Conservation (phyloP, 2,797 vertebrate genomes). For the Pitangus sulphuratus region DNA sequence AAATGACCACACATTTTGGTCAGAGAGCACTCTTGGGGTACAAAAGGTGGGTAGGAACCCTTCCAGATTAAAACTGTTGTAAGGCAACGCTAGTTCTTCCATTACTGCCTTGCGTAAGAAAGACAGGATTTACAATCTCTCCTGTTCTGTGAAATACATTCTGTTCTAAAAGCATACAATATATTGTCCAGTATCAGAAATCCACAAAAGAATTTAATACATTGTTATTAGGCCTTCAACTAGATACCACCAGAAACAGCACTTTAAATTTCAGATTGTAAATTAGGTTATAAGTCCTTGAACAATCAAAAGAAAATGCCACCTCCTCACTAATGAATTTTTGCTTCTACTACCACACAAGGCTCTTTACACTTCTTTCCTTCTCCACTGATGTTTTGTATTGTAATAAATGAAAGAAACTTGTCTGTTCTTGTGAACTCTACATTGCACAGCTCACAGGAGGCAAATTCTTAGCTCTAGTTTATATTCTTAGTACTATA, state of each 20-base stretch:
- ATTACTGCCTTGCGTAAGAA: background rate
- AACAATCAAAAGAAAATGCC: background rate
- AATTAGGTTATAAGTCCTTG: background rate
- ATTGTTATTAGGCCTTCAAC: background rate
- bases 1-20: background rate
- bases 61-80: background rate
- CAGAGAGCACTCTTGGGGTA: background rate
- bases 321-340: background rate
- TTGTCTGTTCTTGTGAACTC: background rate
- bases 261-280: background rate
- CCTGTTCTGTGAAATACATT: background rate
- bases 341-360: background rate
- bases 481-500: background rate
- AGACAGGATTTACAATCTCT: background rate
- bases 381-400: background rate
- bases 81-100: background rate
- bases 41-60: background rate
- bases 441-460: background rate
- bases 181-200: background rate
- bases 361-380: background rate
- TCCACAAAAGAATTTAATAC: background rate
- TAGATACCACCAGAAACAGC: background rate
- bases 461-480: background rate
- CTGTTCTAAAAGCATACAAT: background rate
- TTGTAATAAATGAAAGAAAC: background rate